phyloP scores from a whole-genome alignment of 2,113 vertebrate species.

The Thalassarche chlororhynchos region DNA sequence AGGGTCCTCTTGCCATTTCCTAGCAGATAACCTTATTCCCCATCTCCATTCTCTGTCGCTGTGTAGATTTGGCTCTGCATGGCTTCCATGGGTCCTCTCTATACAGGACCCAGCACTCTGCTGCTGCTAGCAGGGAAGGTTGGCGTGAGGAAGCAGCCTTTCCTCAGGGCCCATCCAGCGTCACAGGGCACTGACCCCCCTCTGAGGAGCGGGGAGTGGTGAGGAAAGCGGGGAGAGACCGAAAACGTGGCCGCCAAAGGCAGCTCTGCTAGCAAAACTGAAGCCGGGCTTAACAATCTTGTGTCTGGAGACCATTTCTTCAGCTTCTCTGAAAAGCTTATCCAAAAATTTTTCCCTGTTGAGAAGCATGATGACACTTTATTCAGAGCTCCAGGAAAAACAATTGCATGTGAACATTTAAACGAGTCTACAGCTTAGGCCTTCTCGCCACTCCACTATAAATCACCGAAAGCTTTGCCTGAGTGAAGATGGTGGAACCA shows the following conservation, averaged over 20 bases:
- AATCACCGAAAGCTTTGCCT: not conserved
- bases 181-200: not conserved
- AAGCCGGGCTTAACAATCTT: not conserved
- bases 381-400: not conserved
- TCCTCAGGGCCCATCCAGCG: not conserved
- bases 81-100: not conserved
- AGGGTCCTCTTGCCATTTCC: not conserved
- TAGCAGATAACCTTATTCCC: not conserved
- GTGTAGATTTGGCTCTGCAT: not conserved
- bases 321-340: not conserved
- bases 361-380: not conserved
- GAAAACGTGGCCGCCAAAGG: not conserved
- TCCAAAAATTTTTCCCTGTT: not conserved
- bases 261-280: not conserved
- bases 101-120: not conserved
- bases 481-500: not conserved
- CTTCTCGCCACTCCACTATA: not conserved
- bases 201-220: not conserved
- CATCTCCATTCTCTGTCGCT: not conserved
- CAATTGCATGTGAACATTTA: not conserved
- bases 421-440: not conserved
- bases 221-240: rapidly evolving
- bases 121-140: not conserved
- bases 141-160: not conserved
- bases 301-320: not conserved